A percentile compares a stretch with the other conserved stretches of the same genome.
Evolutionary conservation across 2,888 invertebrate species (phyloP).

Genomic region (Syritta pipiens): DNA sequence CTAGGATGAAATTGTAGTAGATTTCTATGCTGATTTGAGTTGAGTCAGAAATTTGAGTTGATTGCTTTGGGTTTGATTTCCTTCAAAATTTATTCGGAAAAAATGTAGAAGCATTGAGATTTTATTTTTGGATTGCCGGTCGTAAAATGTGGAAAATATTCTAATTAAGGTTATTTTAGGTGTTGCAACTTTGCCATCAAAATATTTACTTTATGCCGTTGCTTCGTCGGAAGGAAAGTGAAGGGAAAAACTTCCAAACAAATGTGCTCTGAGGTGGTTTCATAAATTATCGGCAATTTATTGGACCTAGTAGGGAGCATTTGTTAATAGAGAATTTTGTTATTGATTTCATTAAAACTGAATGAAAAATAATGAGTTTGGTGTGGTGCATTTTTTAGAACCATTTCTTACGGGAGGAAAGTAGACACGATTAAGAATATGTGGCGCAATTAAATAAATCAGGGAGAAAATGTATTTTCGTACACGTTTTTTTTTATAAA

Average conservation of each 20-base stretch:
- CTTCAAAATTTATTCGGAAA: neutral
- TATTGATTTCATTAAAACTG: too few species aligned
- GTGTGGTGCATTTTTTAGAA: too few species aligned
- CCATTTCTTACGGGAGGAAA: too few species aligned
- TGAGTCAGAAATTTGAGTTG: neutral
- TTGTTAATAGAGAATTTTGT: too few species aligned
- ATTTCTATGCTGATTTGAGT: conserved; percentile 22
- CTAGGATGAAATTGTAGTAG: conserved; percentile 34
- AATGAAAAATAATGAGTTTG: too few species aligned
- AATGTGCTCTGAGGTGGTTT: neutral
- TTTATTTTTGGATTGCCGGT: conserved; percentile 42
- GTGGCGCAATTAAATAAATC: too few species aligned
- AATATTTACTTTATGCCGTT: conserved; percentile 37
- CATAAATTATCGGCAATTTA: conserved; percentile 18
- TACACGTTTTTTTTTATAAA: too few species aligned
- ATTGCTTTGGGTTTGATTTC: neutral
- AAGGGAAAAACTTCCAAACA: neutral
- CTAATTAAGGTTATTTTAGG: conserved; percentile 38
- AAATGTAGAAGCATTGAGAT: conserved; percentile 6
- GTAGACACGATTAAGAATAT: too few species aligned
- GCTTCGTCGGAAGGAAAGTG: neutral
- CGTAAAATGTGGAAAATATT: conserved; percentile 37
- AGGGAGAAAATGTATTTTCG: too few species aligned
- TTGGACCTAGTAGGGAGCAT: neutral
- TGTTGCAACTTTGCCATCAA: conserved; percentile 41